Evolutionary conservation across 2,888 invertebrate species (phyloP).

Genomic region (Papilio protenor): DNA sequence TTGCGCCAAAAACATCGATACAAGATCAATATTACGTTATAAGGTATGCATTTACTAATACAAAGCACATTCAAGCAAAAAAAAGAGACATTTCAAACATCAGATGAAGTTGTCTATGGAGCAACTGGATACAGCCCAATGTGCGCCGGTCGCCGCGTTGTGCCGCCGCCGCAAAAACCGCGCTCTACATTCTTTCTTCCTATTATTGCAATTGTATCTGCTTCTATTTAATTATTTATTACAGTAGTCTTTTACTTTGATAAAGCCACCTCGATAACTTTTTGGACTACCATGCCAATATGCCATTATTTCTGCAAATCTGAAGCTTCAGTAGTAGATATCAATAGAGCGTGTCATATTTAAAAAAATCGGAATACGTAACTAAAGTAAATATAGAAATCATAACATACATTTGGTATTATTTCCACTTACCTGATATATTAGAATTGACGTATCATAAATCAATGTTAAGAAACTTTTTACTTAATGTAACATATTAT

Average conservation of each 20-base stretch:
- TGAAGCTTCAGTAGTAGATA: too few species aligned
- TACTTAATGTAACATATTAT: background rate
- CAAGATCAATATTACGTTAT: too few species aligned
- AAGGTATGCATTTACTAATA: too few species aligned
- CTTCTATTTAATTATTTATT: slow-evolving; percentile 32
- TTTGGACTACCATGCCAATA: too few species aligned
- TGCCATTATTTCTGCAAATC: too few species aligned
- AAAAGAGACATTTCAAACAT: too few species aligned
- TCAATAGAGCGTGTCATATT: background rate
- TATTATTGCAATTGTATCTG: slow-evolving; percentile 45
- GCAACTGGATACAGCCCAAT: too few species aligned
- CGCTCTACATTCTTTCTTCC: slow-evolving; percentile 51
- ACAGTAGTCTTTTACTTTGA: background rate
- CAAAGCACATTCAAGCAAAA: too few species aligned
- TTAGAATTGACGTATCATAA: slow-evolving; percentile 1
- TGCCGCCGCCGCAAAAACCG: slow-evolving; percentile 45
- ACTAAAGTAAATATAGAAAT: background rate
- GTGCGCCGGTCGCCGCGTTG: slow-evolving; percentile 50
- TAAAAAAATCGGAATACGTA: background rate
- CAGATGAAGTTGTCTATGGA: too few species aligned
- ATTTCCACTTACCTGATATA: background rate
- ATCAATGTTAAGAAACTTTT: background rate
- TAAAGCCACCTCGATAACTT: too few species aligned
- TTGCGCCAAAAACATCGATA: too few species aligned
- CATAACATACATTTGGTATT: background rate